Evolutionary conservation across 2,888 invertebrate genomes (phyloP), one percentile per base, ranked within the genome.

Genomic region (Heliconius ismenius): DNA sequence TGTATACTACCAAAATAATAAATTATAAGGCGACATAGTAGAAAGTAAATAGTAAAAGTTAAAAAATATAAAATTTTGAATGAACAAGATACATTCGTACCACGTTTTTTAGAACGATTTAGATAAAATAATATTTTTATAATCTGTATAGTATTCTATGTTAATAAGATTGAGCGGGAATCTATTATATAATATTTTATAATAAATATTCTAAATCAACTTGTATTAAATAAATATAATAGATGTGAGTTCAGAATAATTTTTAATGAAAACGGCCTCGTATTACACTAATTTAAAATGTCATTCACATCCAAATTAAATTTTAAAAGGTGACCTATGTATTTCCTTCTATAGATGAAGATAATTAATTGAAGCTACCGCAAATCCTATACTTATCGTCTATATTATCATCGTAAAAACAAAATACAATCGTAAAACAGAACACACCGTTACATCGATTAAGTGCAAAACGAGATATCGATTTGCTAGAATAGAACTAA

Each of bases 381-480:
- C 36, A 65, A 24, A 1, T 67, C 39, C 11, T 24, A 7, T 67
- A 67, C 6, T 39, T 67, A 67, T 24, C 24, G 7, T 7, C 36
- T 39, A 26, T 6, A 39, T 6, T 67, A 15, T 67, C 6, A 63
- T 65, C 24, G 21, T 54, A 28, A 21, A n/a, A 58, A 39, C 13
- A 63, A 28, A 76, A 60, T 36, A 43, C n/a, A 76, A 69, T 62
- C 54, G 43, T 69, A 75, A 72, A 75, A 49, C 73, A 63, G 75
- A 72, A 28, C 58, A 62, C 78, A 78, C 84, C 84, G 85, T 83
- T 84, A 83, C 80, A 81, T 83, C 84, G 83, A 85, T 86, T 85
- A 85, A 79, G 84, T 83, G 80, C 84, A 82, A 80, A 79, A 76
- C 75, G 77, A 79, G 74, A 77, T 68, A 74, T 75, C 79, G 76